These are phyloP conservation scores for Drosophila micromelanica DNA, from an alignment of 1,140 invertebrate species.

Conservation along the genomic window DNA sequence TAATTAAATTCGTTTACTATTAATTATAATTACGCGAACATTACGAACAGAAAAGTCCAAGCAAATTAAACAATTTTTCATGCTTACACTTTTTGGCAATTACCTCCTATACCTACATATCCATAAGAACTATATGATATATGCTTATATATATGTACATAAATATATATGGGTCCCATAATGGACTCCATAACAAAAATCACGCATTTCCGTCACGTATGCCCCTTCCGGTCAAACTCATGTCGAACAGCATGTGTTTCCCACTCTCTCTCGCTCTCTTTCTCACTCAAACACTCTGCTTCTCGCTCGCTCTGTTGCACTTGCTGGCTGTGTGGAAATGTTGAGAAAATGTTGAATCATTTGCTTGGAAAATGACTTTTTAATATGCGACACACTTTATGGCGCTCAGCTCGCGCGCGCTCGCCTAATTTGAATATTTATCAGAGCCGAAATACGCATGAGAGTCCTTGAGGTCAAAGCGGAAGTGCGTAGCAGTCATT, in stretches of 20 bases:
- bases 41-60: slow-evolving; percentile 1
- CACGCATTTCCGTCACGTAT: slow-evolving; percentile 83
- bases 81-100: slow-evolving; percentile 11
- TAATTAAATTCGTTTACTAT: slow-evolving; percentile 24
- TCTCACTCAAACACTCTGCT: not conserved
- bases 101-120: not conserved
- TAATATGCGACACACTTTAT: slow-evolving; percentile 75
- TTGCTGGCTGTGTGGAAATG: not conserved
- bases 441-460: slow-evolving; percentile 55
- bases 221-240: slow-evolving; percentile 68
- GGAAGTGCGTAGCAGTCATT: slow-evolving; percentile 78
- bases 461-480: slow-evolving; percentile 58
- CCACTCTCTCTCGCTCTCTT: slow-evolving; percentile 1
- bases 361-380: slow-evolving; percentile 79
- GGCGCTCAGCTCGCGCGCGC: slow-evolving; percentile 1
- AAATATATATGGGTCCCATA: slow-evolving; percentile 5
- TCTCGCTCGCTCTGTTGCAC: not conserved
- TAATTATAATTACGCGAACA: slow-evolving; percentile 26
- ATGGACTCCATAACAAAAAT: slow-evolving; percentile 55
- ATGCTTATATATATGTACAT: not conserved
- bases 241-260: slow-evolving; percentile 71
- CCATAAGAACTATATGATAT: not conserved
- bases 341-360: slow-evolving; percentile 70
- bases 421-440: slow-evolving; percentile 70
- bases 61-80: slow-evolving; percentile 22